phyloP scores from a whole-genome alignment of 2,113 vertebrate species.

The Rhea americana region DNA sequence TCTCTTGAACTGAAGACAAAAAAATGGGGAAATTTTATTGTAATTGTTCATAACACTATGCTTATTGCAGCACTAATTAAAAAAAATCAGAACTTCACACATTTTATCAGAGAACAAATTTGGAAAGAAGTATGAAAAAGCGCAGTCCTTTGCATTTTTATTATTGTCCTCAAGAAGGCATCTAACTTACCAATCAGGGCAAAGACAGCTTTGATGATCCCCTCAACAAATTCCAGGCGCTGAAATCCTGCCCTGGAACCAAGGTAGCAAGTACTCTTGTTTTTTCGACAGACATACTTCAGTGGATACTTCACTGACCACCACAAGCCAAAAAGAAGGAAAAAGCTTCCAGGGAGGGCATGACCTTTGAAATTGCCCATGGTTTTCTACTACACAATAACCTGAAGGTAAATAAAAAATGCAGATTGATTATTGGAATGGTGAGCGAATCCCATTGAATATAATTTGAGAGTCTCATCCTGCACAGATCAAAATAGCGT shows the following conservation, averaged over 20 bases:
- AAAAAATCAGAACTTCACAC: background rate
- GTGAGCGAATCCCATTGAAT: background rate
- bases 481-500: background rate
- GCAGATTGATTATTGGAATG: background rate
- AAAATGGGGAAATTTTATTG: background rate
- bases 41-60: background rate
- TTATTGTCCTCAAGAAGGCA: background rate
- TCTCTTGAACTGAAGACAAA: background rate
- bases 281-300: conserved; percentile 84
- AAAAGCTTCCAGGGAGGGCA: conserved; percentile 90
- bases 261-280: conserved; percentile 84
- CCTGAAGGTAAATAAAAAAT: conserved; percentile 21
- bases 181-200: conserved; percentile 83
- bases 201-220: conserved; percentile 79
- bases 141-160: background rate
- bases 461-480: background rate
- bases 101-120: background rate
- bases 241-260: conserved; percentile 83
- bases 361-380: conserved; percentile 97
- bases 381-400: conserved; percentile 5
- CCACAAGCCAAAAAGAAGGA: conserved; percentile 89
- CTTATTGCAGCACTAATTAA: background rate
- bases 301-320: conserved; percentile 88
- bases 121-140: background rate
- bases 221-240: conserved; percentile 87